A percentile compares a stretch with the other conserved stretches of the same genome.
Conservation (phyloP, 2,888 invertebrate species). For the Sthenelais limicola region DNA sequence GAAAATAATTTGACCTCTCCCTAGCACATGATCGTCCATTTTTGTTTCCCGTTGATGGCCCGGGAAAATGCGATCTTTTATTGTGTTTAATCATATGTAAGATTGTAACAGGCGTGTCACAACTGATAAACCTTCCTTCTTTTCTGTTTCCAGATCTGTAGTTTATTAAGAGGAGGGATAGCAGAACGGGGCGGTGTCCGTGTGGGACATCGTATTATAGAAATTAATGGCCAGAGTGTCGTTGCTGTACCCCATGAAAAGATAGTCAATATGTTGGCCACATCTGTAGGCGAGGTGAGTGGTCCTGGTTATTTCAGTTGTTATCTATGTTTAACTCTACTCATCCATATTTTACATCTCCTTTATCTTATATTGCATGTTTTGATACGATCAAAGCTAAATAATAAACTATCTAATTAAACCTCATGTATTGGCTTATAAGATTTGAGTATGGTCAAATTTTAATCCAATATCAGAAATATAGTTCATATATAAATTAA, state of each 20-base stretch:
- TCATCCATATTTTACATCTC: no score
- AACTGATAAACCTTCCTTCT: no score
- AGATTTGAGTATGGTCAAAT: background rate
- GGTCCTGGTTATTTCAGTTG: no score
- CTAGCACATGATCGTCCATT: no score
- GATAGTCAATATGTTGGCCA: constrained; percentile 98
- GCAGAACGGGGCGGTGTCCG: constrained; percentile 99
- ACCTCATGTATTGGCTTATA: background rate
- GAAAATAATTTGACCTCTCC: no score
- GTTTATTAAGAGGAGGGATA: constrained; percentile 96
- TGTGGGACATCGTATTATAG: constrained; percentile 99
- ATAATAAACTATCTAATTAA: no score
- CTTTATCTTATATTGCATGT: background rate
- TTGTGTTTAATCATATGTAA: no score
- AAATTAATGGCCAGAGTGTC: constrained; percentile 99
- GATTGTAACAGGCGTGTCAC: no score
- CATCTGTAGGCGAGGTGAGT: constrained; percentile 97
- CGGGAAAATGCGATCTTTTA: no score
- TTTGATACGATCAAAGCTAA: no score
- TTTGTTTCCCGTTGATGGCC: no score
- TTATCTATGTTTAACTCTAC: no score
- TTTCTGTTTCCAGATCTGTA: constrained; percentile 85
- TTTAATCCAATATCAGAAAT: background rate
- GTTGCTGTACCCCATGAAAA: constrained; percentile 99
- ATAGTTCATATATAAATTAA: background rate